phyloP scores from a whole-genome alignment of 1,140 invertebrate genomes.

The Drosophila trapezifrons region DNA sequence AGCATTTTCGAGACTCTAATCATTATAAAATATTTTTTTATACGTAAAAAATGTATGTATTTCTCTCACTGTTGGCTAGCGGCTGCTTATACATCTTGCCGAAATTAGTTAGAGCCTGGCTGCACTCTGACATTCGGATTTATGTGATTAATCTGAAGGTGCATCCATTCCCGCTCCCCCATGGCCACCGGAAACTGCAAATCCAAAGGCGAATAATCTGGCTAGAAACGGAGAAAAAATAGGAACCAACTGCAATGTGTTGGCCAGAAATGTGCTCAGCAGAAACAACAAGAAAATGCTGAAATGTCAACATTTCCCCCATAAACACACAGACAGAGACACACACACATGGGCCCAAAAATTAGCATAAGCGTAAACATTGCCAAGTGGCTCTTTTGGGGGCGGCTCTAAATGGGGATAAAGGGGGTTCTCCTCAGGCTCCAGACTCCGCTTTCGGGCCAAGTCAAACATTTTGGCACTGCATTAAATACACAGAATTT shows the following conservation, averaged over 20 bases:
- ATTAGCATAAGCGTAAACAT: constrained; percentile 81
- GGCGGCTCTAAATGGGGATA: constrained; percentile 3
- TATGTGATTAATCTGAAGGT: constrained; percentile 44
- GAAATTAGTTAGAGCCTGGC: constrained; percentile 31
- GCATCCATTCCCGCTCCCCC: constrained; percentile 1
- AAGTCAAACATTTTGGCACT: constrained; percentile 76
- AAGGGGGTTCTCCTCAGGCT: background rate
- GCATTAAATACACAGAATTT: constrained; percentile 73
- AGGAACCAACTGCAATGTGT: constrained; percentile 22
- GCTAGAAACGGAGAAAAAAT: background rate
- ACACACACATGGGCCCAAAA: constrained; percentile 53
- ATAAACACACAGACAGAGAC: constrained; percentile 28
- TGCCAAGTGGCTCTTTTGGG: constrained; percentile 53
- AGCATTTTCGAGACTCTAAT: background rate
- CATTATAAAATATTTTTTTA: too few relatives aligned
- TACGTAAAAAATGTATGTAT: too few relatives aligned
- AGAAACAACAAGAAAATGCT: constrained; percentile 38
- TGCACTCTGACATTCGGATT: constrained; percentile 43
- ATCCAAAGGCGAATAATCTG: constrained; percentile 20
- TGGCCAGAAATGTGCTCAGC: constrained; percentile 13
- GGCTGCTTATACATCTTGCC: constrained; percentile 22
- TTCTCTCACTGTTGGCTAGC: constrained; percentile 4
- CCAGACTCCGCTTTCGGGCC: constrained; percentile 10
- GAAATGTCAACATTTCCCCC: constrained; percentile 47
- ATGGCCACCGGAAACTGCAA: constrained; percentile 9